Evolutionary conservation across 2,888 invertebrate species (phyloP), one percentile per base, ranked within the genome.

Genomic region (Eilema depressum): DNA sequence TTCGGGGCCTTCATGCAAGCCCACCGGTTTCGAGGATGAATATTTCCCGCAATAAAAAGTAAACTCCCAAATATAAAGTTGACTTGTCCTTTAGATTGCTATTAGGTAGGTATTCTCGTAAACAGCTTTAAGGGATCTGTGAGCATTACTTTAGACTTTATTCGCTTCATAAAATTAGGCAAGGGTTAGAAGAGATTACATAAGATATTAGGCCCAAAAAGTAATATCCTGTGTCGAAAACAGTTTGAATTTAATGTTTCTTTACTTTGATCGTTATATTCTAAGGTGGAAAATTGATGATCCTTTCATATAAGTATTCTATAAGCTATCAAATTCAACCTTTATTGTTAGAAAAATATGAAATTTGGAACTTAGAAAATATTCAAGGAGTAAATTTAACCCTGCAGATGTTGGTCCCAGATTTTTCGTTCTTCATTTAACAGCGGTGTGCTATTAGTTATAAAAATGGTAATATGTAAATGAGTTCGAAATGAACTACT

Each of bases 111-210:
- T 67, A 78, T 81, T 57, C 62, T 41, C 70, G 37, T 70, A 77
- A 75, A 81, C 73, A 71, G 75, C 70, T 75, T 74, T 60, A 70
- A 73, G 75, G 81, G 81, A 81, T 81, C 74, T 75, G 28, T 41
- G 12, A 66, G 75, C 70, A 68, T 79, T 79, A 75, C 69, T 74
- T 72, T 63, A 66, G 72, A 70, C 57, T 74, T 79, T 79, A 73
- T 74, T 79, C 63, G 69, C 72, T 47, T 69, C 71, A 79, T 80
- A 81, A 81, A 80, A 73, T 77, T 77, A 73, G 63, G 74, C 68
- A 70, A 73, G 37, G 74, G 74, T 74, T 74, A 75, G 70, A 73
- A 66, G 72, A 73, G 59, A 79, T 81, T 79, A 71, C 81, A 66
- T 66, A 57, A 68, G 69, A 61, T 65, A 56, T 76, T 72, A 65